Evolutionary conservation across 2,888 invertebrate genomes (phyloP).

Genomic region (Hololepta plana): DNA sequence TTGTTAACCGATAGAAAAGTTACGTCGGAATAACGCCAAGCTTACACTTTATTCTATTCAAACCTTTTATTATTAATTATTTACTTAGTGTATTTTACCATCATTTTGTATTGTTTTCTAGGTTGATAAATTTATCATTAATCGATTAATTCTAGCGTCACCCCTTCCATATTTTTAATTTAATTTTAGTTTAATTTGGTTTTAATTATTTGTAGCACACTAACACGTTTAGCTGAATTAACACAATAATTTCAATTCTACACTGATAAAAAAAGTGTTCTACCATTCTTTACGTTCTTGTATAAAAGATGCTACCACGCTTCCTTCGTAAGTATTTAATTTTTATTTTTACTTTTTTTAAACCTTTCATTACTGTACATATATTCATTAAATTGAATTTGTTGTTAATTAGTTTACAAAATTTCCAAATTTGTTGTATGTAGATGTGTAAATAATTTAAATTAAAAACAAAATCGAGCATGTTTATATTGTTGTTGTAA

Average conservation of each 20-base stretch:
- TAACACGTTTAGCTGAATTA: not conserved
- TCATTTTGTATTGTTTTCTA: too few species aligned
- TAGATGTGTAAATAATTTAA: too few species aligned
- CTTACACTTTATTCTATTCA: too few species aligned
- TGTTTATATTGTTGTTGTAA: too few species aligned
- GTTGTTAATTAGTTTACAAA: slow-evolving; percentile 3
- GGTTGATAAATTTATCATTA: slow-evolving; percentile 27
- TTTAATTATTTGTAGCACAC: not conserved
- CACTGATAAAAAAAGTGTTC: slow-evolving; percentile 1
- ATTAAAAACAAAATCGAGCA: too few species aligned
- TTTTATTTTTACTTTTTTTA: slow-evolving; percentile 4
- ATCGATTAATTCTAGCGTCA: too few species aligned
- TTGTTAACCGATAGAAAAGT: too few species aligned
- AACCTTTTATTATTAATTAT: too few species aligned
- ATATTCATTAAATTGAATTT: slow-evolving; percentile 5
- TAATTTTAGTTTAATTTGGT: slow-evolving; percentile 1
- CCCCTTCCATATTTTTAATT: too few species aligned
- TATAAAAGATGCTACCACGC: not conserved
- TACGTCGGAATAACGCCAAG: too few species aligned
- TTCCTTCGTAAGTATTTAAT: slow-evolving; percentile 4
- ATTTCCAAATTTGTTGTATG: too few species aligned
- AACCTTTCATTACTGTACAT: slow-evolving; percentile 3
- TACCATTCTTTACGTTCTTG: not conserved
- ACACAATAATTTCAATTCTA: slow-evolving; percentile 1
- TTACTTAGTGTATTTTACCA: too few species aligned